Conservation (phyloP, 2,888 invertebrate species). For the Lepidocyrtinus sp. region DNA sequence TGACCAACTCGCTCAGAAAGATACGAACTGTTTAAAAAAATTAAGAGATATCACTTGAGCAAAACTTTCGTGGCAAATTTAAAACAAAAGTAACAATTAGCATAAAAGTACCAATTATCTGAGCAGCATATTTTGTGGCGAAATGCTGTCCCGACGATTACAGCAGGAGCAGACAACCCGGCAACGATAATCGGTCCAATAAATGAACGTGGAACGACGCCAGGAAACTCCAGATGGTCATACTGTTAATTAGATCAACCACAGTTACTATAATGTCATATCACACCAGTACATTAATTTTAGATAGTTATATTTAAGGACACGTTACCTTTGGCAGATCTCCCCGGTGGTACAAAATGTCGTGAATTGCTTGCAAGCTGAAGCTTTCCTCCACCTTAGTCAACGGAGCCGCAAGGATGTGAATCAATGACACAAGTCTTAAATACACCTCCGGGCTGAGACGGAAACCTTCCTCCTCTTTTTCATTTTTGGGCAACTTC, state of each 20-base stretch:
- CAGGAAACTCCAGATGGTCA: constrained; percentile 97
- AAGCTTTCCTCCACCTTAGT: constrained; percentile 99
- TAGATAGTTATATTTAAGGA: not conserved
- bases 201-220: constrained; percentile 98
- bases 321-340: constrained; percentile 85
- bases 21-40: constrained; percentile 82
- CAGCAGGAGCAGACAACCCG: constrained; percentile 83
- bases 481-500: not conserved
- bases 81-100: not conserved
- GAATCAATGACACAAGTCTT: constrained; percentile 74
- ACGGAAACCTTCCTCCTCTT: constrained; percentile 25
- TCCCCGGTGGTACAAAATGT: constrained; percentile 89
- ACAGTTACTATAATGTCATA: too few relatives aligned
- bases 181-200: constrained; percentile 91
- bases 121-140: constrained; percentile 88
- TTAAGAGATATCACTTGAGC: constrained; percentile 1
- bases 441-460: constrained; percentile 64
- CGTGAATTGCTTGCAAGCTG: constrained; percentile 98
- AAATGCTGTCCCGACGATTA: constrained; percentile 80
- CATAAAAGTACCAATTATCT: constrained; percentile 85
- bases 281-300: too few relatives aligned
- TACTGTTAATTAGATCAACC: constrained; percentile 90
- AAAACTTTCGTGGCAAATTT: not conserved
- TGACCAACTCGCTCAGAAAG: constrained; percentile 83
- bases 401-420: constrained; percentile 91